Evolutionary conservation across 2,113 vertebrate species (phyloP).

Genomic region (Strix aluco): DNA sequence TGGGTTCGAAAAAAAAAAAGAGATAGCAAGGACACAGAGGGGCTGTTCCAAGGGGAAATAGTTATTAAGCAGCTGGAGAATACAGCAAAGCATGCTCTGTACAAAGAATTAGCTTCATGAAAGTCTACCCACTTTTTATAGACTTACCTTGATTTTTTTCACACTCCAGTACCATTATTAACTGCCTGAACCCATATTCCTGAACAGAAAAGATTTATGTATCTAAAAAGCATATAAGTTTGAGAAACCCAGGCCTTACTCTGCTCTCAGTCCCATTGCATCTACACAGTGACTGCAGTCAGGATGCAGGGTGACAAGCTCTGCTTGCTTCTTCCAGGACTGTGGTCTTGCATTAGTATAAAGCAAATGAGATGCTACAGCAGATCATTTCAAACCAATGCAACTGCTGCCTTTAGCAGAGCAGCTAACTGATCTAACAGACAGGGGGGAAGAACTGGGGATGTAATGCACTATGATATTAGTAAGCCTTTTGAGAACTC

Average conservation of each 20-base stretch:
- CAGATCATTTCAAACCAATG: neutral
- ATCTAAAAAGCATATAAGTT: neutral
- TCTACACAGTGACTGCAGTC: neutral
- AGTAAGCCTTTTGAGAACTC: neutral
- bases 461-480: neutral
- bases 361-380: neutral
- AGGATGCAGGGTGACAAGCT: neutral
- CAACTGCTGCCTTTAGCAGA: neutral
- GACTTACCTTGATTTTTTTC: constrained; percentile 13
- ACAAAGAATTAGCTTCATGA: neutral
- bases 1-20: neutral
- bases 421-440: neutral
- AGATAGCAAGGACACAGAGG: neutral
- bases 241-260: neutral
- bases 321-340: neutral
- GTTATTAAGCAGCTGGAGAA: neutral
- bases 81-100: neutral
- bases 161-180: neutral
- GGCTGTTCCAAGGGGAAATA: constrained; percentile 2
- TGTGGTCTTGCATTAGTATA: neutral
- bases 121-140: neutral
- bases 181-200: neutral
- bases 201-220: neutral
- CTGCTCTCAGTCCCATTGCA: neutral
- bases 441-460: neutral